A percentile compares a stretch with the other conserved stretches of the same genome.
Conservation (phyloP, 2,113 vertebrate species). For the Bungarus multicinctus region DNA sequence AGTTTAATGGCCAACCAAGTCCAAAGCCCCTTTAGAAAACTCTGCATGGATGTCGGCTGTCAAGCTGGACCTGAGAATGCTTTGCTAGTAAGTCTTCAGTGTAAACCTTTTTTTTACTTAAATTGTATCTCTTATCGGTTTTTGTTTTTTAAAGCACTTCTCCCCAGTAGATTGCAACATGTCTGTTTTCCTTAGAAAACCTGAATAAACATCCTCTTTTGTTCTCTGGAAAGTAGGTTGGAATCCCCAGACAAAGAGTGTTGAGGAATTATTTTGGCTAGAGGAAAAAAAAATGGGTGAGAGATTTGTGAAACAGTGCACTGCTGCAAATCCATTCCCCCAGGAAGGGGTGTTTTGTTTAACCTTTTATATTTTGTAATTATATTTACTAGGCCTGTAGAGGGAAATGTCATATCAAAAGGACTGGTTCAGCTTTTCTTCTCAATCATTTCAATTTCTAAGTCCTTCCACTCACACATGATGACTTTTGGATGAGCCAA, state of each 20-base stretch:
- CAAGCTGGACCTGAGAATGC: not conserved
- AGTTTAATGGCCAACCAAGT: not conserved
- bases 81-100: not conserved
- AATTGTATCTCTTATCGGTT: not conserved
- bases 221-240: not conserved
- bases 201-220: not conserved
- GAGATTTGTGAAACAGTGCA: not conserved
- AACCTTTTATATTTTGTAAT: not conserved
- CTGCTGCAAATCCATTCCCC: not conserved
- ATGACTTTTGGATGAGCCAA: not conserved
- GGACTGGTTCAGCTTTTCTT: not conserved
- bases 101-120: not conserved
- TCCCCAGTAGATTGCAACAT: not conserved
- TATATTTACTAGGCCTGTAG: not conserved
- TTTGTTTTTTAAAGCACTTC: not conserved
- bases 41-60: not conserved
- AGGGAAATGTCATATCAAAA: not conserved
- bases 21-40: not conserved
- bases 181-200: not conserved
- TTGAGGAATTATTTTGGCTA: not conserved
- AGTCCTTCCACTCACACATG: not conserved
- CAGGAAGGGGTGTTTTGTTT: not conserved
- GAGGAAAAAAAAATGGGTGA: not conserved
- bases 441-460: not conserved
- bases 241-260: not conserved